These are phyloP conservation scores for Alfaro cultratus DNA, from an alignment of 2,797 vertebrate species.

Conservation along the genomic window DNA sequence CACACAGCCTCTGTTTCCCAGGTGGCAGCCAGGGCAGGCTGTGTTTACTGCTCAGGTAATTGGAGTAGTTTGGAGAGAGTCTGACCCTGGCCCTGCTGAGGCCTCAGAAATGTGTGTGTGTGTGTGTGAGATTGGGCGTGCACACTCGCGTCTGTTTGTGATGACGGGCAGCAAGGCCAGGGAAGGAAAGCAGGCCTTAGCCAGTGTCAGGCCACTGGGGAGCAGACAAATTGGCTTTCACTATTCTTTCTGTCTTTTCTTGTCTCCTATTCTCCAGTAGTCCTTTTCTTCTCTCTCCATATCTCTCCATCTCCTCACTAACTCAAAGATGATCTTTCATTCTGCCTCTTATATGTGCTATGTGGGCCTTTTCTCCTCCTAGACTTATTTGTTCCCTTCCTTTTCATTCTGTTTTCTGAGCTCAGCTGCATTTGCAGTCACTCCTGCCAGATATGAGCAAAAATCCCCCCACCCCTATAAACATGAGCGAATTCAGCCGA, in stretches of 20 bases:
- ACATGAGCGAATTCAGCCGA: constrained; percentile 57
- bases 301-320: constrained; percentile 55
- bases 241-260: constrained; percentile 66
- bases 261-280: constrained; percentile 58
- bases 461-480: constrained; percentile 37
- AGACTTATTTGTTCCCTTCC: constrained; percentile 43
- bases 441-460: constrained; percentile 58
- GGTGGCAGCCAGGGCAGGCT: constrained; percentile 66
- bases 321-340: constrained; percentile 62
- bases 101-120: constrained; percentile 32
- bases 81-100: constrained; percentile 64
- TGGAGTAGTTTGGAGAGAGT: constrained; percentile 75
- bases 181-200: constrained; percentile 66
- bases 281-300: constrained; percentile 50
- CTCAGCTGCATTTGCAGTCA: constrained; percentile 35
- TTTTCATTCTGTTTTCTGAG: constrained; percentile 32
- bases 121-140: neutral
- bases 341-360: constrained; percentile 49
- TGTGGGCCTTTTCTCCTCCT: constrained; percentile 38
- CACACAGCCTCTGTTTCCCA: constrained; percentile 58
- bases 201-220: constrained; percentile 74
- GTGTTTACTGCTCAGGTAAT: constrained; percentile 80
- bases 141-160: constrained; percentile 42
- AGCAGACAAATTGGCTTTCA: constrained; percentile 77
- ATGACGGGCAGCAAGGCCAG: constrained; percentile 71